Conservation (phyloP, 2,888 invertebrate species). For the Volucella inanis region DNA sequence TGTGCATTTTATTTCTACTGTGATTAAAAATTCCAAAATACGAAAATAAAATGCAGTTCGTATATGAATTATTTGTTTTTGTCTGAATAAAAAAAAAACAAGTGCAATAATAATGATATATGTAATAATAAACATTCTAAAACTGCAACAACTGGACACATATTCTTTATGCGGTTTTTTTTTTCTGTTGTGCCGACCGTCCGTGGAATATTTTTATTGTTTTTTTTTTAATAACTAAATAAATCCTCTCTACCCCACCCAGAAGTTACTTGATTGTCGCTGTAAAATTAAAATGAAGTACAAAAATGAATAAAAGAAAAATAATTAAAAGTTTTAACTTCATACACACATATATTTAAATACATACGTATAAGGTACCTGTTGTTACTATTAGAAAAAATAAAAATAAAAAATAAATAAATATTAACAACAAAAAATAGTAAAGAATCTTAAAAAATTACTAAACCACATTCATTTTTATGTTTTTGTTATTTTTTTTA, state of each 20-base stretch:
- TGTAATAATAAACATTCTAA: slow-evolving; percentile 52
- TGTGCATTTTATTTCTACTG: background rate
- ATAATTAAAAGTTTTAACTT: slow-evolving; percentile 11
- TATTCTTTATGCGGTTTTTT: background rate
- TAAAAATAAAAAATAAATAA: slow-evolving; percentile 3
- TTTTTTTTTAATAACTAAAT: slow-evolving; percentile 11
- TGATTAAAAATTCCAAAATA: slow-evolving; percentile 38
- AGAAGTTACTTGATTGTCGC: slow-evolving; percentile 57
- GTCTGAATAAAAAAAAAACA: background rate
- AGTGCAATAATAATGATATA: slow-evolving; percentile 3
- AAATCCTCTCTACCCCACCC: slow-evolving; percentile 48
- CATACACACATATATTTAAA: slow-evolving; percentile 35
- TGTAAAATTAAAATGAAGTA: slow-evolving; percentile 58
- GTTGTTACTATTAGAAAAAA: slow-evolving; percentile 50
- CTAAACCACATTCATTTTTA: too few relatives aligned
- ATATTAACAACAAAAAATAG: slow-evolving; percentile 26
- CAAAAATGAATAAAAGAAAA: slow-evolving; percentile 48
- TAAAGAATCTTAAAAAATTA: slow-evolving; percentile 22
- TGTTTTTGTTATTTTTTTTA: slow-evolving; percentile 65
- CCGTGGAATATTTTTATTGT: slow-evolving; percentile 26
- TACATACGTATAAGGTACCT: slow-evolving; percentile 58
- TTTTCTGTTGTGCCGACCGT: slow-evolving; percentile 31
- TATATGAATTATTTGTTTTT: too few relatives aligned
- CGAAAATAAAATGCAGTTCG: background rate
- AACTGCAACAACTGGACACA: slow-evolving; percentile 22